phyloP scores from a whole-genome alignment of 2,797 vertebrate species.

The Sebastes iracundus region DNA sequence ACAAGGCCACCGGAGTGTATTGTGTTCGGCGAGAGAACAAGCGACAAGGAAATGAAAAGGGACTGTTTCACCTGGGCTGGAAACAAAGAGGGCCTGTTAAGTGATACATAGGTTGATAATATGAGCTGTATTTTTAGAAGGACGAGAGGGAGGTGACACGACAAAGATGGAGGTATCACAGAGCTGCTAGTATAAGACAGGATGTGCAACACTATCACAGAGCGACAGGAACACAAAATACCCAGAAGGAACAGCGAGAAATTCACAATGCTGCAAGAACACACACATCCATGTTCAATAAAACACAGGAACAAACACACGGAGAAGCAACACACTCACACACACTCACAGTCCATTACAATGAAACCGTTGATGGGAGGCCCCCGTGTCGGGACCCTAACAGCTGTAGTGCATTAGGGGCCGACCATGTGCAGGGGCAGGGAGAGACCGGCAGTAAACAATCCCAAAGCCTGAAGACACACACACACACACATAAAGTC shows the following conservation, averaged over 20 bases:
- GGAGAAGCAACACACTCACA: neutral
- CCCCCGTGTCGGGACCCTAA: conserved; percentile 77
- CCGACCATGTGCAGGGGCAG: conserved; percentile 77
- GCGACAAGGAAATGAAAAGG: conserved; percentile 4
- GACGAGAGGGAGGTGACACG: conserved; percentile 3
- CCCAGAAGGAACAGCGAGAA: conserved; percentile 17
- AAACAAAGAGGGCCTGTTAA: conserved; percentile 42
- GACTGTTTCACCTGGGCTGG: conserved; percentile 35
- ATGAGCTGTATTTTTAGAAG: neutral
- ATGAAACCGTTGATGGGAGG: conserved; percentile 79
- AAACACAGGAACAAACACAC: conserved; percentile 29
- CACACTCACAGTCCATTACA: conserved; percentile 58
- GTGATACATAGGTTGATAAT: conserved; percentile 26
- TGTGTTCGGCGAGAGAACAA: conserved; percentile 6
- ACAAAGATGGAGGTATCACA: conserved; percentile 16
- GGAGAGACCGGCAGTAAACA: conserved; percentile 82
- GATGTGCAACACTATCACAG: neutral
- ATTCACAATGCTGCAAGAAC: conserved; percentile 11
- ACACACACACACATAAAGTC: conserved; percentile 37
- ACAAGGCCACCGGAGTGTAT: conserved; percentile 30
- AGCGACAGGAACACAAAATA: conserved; percentile 3
- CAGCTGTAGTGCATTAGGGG: conserved; percentile 91
- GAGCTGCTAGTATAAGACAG: conserved; percentile 8
- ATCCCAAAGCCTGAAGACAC: conserved; percentile 56
- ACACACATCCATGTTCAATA: neutral